Evolutionary conservation across 2,888 invertebrate genomes (phyloP), one percentile per base, ranked within the genome.

Genomic region (Hyles lineata): DNA sequence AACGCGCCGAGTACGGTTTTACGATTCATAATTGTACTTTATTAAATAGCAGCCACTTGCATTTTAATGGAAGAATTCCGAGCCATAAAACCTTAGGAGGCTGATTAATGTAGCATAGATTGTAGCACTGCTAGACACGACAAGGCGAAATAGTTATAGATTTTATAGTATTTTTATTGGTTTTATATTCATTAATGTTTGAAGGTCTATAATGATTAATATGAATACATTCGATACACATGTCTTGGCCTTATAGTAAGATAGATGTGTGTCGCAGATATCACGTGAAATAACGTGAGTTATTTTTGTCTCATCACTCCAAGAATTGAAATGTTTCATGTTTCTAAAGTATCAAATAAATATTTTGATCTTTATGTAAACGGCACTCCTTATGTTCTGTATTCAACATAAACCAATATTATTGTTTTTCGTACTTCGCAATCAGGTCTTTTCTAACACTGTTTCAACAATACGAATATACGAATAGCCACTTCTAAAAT

Each of bases 11-110:
- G 91, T 91, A 93, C 91, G 90, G 90, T 87, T 93, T 94, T 93
- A 94, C 92, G 94, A 93, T 89, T 92, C 93, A 92, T 94, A 94
- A 94, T 94, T 93, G 92, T 91, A 90, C 89, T 92, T 92, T 93
- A 93, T 93, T 93, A 92, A 92, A 92, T 89, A 86, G 85, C 89
- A 87, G 87, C 87, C 88, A 89, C 88, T 90, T 89, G 90, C 89
- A 87, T 90, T 90, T 88, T 91, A 90, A 92, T 92, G 89, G 86
- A 84, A 85, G 87, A 87, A 87, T 88, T 89, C 87, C 86, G 82
- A 59, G 72, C 71, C 52, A 71, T 74, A 74, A 74, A 74, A 74
- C 74, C 71, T 70, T 70, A 61, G 72, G 67, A 62, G 70, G 59
- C 69, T 71, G 74, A 70, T 70, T 61, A 71, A 70, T 71, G 74